Conservation (phyloP, 1,140 invertebrate species). For the Tribolium castaneum region DNA sequence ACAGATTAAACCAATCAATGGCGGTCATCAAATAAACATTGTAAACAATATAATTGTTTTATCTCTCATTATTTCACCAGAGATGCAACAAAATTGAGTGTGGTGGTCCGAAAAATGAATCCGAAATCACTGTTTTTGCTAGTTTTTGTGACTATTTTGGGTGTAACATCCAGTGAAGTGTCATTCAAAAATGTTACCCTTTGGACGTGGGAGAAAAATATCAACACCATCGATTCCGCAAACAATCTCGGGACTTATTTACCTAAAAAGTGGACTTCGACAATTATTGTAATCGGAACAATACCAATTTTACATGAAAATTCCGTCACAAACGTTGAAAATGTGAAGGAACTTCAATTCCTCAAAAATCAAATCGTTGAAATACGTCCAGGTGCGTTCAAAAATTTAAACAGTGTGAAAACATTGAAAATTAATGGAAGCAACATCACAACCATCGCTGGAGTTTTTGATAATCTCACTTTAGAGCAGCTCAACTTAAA, state of each 20-base stretch:
- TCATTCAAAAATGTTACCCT: background rate
- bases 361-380: conserved; percentile 29
- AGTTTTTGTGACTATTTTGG: too few relatives aligned
- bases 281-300: background rate
- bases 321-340: conserved; percentile 12
- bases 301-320: conserved; percentile 39
- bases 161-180: background rate
- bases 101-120: too few relatives aligned
- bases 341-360: conserved; percentile 17
- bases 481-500: background rate
- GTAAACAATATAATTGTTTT: too few relatives aligned
- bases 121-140: too few relatives aligned
- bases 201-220: background rate
- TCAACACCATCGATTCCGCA: background rate
- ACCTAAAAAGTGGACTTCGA: background rate
- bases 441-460: background rate
- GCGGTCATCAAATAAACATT: too few relatives aligned
- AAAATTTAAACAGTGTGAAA: conserved; percentile 3
- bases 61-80: too few relatives aligned
- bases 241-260: background rate
- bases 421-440: background rate
- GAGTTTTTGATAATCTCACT: conserved; percentile 23
- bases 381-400: conserved; percentile 31
- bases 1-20: too few relatives aligned
- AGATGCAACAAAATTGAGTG: too few relatives aligned